Evolutionary conservation across 2,888 invertebrate species (phyloP).

Genomic region (Pollenia amentaria): DNA sequence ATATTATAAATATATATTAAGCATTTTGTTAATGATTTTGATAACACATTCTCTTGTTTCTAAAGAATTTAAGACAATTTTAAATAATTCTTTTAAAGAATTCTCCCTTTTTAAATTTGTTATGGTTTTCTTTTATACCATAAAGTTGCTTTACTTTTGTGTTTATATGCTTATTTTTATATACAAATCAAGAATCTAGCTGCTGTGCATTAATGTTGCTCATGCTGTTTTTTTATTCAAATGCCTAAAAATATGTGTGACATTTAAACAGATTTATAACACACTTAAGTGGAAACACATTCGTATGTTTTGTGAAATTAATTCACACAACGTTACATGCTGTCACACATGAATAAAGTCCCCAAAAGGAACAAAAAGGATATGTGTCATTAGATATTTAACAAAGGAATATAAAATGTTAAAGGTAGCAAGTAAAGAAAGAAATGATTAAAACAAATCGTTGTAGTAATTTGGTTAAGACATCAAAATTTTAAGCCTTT

Average conservation of each 20-base stretch:
- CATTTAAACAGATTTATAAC: slow-evolving; percentile 55
- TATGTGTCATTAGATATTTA: neutral
- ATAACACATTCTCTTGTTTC: too few species aligned
- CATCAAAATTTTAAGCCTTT: neutral
- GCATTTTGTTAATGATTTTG: too few species aligned
- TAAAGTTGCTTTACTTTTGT: slow-evolving; percentile 2
- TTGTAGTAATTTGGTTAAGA: neutral
- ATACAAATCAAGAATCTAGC: neutral
- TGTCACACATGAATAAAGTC: neutral
- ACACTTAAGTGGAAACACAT: slow-evolving; percentile 13
- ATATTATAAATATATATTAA: too few species aligned
- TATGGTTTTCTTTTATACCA: neutral
- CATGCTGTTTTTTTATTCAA: slow-evolving; percentile 5
- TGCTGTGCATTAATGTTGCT: neutral
- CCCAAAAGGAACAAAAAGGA: neutral
- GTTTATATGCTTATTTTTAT: neutral
- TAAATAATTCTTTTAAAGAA: too few species aligned
- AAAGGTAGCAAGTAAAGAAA: neutral
- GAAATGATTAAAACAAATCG: neutral
- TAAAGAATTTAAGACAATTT: too few species aligned
- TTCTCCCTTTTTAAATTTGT: too few species aligned
- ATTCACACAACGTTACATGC: neutral
- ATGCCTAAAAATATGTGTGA: slow-evolving; percentile 52
- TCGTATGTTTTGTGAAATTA: slow-evolving; percentile 8
- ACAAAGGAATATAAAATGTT: neutral